These are phyloP conservation scores for Agonopterix heracliana DNA, from an alignment of 2,888 invertebrate species.

Conservation along the genomic window DNA sequence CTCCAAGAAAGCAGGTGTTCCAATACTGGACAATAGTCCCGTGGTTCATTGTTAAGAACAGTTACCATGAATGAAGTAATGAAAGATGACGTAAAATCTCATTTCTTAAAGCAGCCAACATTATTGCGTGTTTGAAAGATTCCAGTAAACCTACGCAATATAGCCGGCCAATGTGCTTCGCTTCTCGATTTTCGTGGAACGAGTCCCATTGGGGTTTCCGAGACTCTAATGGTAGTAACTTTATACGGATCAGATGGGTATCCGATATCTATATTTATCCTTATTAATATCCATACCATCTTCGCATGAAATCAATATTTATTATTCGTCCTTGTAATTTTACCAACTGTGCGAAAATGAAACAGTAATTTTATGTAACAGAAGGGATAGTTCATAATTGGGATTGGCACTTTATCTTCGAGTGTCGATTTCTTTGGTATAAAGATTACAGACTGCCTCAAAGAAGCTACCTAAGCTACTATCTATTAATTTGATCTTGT, in stretches of 20 bases:
- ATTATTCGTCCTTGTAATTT: no score
- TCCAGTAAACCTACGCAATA: constrained; percentile 30
- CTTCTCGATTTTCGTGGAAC: constrained; percentile 48
- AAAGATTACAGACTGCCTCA: no score
- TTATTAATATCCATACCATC: no score
- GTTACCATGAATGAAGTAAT: constrained; percentile 6
- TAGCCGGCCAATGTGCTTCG: constrained; percentile 26
- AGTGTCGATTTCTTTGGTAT: no score
- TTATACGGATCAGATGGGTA: constrained; percentile 24
- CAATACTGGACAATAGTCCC: constrained; percentile 6
- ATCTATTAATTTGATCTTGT: no score
- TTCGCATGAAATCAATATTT: no score
- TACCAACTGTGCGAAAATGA: no score
- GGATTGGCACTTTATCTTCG: no score
- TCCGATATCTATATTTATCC: constrained; percentile 1
- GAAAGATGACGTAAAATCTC: constrained; percentile 2
- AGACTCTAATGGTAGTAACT: constrained; percentile 32
- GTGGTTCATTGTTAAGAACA: constrained; percentile 7
- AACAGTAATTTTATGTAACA: no score
- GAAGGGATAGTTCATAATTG: no score
- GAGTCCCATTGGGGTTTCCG: constrained; percentile 42
- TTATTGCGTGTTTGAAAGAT: constrained; percentile 22
- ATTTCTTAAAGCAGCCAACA: constrained; percentile 4
- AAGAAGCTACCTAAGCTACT: no score
- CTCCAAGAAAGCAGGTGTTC: constrained; percentile 22